Evolutionary conservation across 2,113 vertebrate genomes (phyloP).

Genomic region (human (Homo sapiens)): GRCh38 chr18:32946001-32946500

Average conservation of each 20-base stretch:
- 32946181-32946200: not conserved
- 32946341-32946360: not conserved
- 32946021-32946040: not conserved
- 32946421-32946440: not conserved
- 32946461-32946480: not conserved
- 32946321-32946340: not conserved
- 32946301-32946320: slow-evolving; percentile 8
- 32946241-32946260: not conserved
- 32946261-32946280: not conserved
- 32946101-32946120: not conserved
- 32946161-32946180: not conserved
- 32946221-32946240: not conserved
- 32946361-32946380: not conserved
- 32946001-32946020: not conserved
- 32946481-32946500: not conserved
- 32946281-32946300: not conserved
- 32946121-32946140: not conserved
- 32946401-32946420: not conserved
- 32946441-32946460: not conserved
- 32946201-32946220: not conserved
- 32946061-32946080: not conserved
- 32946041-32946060: not conserved
- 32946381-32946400: not conserved
- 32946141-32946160: not conserved
- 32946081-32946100: not conserved